A percentile compares a stretch with the other conserved stretches of the same genome.
These are phyloP conservation scores for Nymphalis polychloros DNA, from an alignment of 2,888 invertebrate genomes.

Conservation along the genomic window DNA sequence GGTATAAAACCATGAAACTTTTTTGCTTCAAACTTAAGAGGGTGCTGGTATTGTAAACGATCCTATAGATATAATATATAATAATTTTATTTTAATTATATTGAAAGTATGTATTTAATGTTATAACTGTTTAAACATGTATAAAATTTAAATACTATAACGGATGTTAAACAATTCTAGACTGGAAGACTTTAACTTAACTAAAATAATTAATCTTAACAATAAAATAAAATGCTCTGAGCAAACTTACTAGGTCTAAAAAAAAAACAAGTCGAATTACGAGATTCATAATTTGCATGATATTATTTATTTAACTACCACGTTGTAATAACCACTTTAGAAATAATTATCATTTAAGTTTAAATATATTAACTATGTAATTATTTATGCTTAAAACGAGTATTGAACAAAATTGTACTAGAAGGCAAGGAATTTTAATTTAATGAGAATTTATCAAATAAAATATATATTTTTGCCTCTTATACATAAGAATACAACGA, in stretches of 20 bases:
- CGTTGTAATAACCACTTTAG: too few species aligned
- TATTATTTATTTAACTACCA: conserved; percentile 1
- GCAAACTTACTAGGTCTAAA: conserved; percentile 7
- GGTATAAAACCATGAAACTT: too few species aligned
- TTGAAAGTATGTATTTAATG: neutral
- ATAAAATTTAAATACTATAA: conserved; percentile 16
- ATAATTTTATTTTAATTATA: neutral
- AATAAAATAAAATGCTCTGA: conserved; percentile 11
- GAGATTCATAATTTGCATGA: conserved; percentile 9
- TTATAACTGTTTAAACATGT: neutral
- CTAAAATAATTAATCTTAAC: conserved; percentile 1
- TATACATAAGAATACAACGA: neutral
- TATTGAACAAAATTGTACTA: conserved; percentile 27
- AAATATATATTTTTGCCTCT: neutral
- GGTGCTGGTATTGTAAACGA: neutral
- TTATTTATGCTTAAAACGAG: conserved; percentile 15
- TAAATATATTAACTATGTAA: conserved; percentile 1
- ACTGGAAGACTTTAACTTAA: neutral
- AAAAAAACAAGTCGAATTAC: conserved; percentile 8
- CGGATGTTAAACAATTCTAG: conserved; percentile 8
- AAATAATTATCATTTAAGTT: neutral
- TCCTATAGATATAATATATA: neutral
- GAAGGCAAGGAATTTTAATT: conserved; percentile 17
- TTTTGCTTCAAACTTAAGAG: too few species aligned
- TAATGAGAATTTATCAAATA: neutral